Percentiles rank a stretch among this genome's conserved stretches.
Evolutionary conservation across 2,113 vertebrate genomes (phyloP).

Genomic region (Xenopus laevis): DNA sequence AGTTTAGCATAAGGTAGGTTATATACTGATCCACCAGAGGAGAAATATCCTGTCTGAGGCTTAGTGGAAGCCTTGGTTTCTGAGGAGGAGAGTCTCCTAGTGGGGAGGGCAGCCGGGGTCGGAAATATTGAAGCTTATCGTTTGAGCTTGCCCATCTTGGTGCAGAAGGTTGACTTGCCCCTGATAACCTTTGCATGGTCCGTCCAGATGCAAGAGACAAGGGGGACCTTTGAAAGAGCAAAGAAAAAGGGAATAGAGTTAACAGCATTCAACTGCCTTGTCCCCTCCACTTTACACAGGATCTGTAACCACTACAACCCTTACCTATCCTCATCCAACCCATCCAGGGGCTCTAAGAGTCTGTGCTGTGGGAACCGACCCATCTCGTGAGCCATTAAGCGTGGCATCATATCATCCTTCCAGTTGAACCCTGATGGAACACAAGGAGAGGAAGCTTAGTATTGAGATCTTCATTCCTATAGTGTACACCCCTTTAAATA

Average conservation of each 20-base stretch:
- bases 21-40: conserved; percentile 72
- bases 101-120: conserved; percentile 29
- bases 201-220: conserved; percentile 6
- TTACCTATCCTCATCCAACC: conserved; percentile 67
- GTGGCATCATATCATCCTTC: conserved; percentile 92
- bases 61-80: conserved; percentile 6
- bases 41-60: conserved; percentile 49
- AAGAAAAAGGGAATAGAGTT: neutral
- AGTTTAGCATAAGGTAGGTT: conserved; percentile 78
- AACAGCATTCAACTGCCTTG: no score
- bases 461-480: no score
- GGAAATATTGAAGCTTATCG: accelerated
- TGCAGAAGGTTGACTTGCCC: neutral
- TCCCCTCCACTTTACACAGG: neutral
- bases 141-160: conserved; percentile 34
- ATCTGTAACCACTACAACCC: conserved; percentile 10
- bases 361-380: conserved; percentile 80
- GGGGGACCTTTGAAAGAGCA: neutral
- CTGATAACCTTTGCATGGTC: conserved; percentile 14
- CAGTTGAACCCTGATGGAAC: conserved; percentile 80
- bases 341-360: conserved; percentile 46
- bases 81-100: neutral
- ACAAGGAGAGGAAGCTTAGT: neutral
- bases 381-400: conserved; percentile 91
- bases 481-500: no score